Base-by-base conservation (phyloP, 2,113 vertebrate species). In the Columbina picui region DNA sequence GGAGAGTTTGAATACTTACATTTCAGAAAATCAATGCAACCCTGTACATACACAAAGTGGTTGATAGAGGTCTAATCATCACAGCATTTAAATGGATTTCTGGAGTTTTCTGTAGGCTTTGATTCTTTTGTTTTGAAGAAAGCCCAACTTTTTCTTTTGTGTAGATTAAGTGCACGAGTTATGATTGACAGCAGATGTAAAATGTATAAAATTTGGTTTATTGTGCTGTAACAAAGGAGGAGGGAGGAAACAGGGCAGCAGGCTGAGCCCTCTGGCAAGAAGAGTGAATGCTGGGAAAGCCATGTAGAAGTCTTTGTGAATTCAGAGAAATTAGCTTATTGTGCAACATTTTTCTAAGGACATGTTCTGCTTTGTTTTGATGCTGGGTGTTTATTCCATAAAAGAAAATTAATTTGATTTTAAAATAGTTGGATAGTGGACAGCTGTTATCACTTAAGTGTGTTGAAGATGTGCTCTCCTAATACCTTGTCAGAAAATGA, bases 201-300 rank as follows among this genome's bases (percentile, higher is more conserved):
- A 92, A 70, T 74, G 34, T 60, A 50, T 45, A 81, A 84, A 79
- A 87, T 61, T 75, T 57, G 39, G 74, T 76, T 79, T 75, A 87
- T 77, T 97, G 64, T 94, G 69, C 68, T 39, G n/a, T 79, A 78
- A 86, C 77, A 92, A 70, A 94, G 73, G 80, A 76, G 30, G 56
- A 75, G 43, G 27, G 76, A 71, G 30, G 36, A 82, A 87, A 76
- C 5, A 5, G 25, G 18, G 43, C 43, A 27, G 52, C 47, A 90
- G 56, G 43, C 77, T 71, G 47, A 73, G 45, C 0, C 0, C 52
- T 89, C 43, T 45, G 47, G 25, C 77, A 73, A 82, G 38, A 84
- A 64, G 26, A 84, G 12, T 39, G 80, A 92, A 60, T 52, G 43
- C 43, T 34, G n/a, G 52, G 47, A 65, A 91, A 55, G 47, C 43